Percentiles rank a stretch among this genome's conserved stretches.
These are phyloP conservation scores for Drosophila formosana DNA, from an alignment of 2,888 invertebrate species.

Conservation along the genomic window DNA sequence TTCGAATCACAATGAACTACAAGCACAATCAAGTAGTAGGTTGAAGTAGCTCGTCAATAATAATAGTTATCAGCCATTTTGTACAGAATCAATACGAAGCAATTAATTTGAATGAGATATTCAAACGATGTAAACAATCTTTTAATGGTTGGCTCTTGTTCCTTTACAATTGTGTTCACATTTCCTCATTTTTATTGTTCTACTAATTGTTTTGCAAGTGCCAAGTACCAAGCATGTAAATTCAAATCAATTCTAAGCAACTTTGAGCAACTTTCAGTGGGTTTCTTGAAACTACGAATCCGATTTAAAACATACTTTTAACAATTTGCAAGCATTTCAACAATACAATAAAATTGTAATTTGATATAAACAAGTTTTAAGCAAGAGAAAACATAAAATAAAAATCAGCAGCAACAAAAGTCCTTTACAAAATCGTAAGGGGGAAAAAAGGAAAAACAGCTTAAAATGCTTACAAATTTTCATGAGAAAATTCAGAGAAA, in stretches of 20 bases:
- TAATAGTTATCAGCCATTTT: background rate
- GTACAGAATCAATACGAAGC: background rate
- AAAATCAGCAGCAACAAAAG: constrained; percentile 19
- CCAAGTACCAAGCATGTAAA: background rate
- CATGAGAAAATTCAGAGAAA: constrained; percentile 40
- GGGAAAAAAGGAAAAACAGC: constrained; percentile 28
- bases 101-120: background rate
- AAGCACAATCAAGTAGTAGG: too few relatives aligned
- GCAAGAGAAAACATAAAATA: constrained; percentile 24
- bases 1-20: too few relatives aligned
- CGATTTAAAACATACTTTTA: constrained; percentile 55
- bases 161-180: background rate
- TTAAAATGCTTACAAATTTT: constrained; percentile 71
- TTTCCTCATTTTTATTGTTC: background rate
- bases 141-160: background rate
- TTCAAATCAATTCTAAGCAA: constrained; percentile 4
- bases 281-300: constrained; percentile 40
- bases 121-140: background rate
- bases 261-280: constrained; percentile 10
- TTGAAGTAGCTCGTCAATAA: background rate
- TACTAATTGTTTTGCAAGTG: constrained; percentile 11
- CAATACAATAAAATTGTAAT: constrained; percentile 74
- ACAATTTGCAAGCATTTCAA: constrained; percentile 49
- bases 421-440: background rate
- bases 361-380: constrained; percentile 73